These are phyloP conservation scores for Myripristis murdjan DNA, from an alignment of 2,797 vertebrate genomes.

Conservation along the genomic window DNA sequence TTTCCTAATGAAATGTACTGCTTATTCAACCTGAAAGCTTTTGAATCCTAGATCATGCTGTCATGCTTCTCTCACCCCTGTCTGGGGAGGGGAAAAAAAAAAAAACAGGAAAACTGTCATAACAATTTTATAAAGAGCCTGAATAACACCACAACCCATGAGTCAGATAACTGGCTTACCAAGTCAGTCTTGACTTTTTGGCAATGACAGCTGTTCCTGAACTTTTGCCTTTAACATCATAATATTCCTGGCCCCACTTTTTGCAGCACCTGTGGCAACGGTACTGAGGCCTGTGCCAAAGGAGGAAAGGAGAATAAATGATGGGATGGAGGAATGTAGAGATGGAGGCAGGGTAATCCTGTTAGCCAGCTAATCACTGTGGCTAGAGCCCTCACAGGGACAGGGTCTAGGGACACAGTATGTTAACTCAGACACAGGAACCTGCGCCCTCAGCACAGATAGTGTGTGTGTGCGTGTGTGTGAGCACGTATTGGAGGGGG, in stretches of 20 bases:
- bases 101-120: neutral
- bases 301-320: conserved; percentile 18
- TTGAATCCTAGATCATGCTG: neutral
- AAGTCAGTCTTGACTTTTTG: conserved; percentile 14
- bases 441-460: conserved; percentile 56
- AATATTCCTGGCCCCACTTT: neutral
- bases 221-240: conserved; percentile 23
- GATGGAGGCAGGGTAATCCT: conserved; percentile 60
- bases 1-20: neutral
- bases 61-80: neutral
- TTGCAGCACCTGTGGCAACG: conserved; percentile 5
- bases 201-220: conserved; percentile 23
- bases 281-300: conserved; percentile 12
- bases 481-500: conserved; percentile 32
- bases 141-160: neutral
- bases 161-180: conserved; percentile 27
- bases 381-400: conserved; percentile 25
- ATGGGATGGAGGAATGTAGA: conserved; percentile 32
- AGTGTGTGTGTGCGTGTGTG: neutral
- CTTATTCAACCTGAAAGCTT: neutral
- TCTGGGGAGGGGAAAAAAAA: too few species aligned
- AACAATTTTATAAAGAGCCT: neutral
- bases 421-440: conserved; percentile 45
- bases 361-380: conserved; percentile 68
- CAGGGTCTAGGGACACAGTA: conserved; percentile 22